Percentiles rank a stretch among this genome's conserved stretches.
phyloP scores from a whole-genome alignment of 1,140 invertebrate species.

The Brachystomella parvula region DNA sequence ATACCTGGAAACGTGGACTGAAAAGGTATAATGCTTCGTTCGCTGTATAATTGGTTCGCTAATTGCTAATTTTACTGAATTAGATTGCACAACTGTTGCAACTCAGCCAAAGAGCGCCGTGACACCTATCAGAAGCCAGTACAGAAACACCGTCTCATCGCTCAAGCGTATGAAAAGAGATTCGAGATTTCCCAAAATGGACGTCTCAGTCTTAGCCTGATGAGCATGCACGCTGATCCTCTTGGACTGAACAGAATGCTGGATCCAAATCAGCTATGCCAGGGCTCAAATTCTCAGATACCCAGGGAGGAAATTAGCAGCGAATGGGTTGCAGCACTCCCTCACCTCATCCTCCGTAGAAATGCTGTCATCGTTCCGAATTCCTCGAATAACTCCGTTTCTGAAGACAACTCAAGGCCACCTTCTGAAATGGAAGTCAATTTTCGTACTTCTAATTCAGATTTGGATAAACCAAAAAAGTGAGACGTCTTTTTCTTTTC shows the following conservation, averaged over 20 bases:
- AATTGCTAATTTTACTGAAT: no score
- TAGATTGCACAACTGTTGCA: no score
- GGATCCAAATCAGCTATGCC: constrained; percentile 33
- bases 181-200: constrained; percentile 62
- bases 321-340: constrained; percentile 78
- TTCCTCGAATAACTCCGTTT: constrained; percentile 35
- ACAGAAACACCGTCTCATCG: constrained; percentile 83
- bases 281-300: neutral
- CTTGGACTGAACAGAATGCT: constrained; percentile 52
- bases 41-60: no score
- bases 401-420: constrained; percentile 22
- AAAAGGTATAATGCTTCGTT: no score
- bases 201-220: constrained; percentile 74
- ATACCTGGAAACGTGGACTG: constrained; percentile 74
- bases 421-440: constrained; percentile 15
- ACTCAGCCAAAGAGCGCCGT: no score
- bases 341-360: constrained; percentile 70
- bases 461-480: constrained; percentile 7
- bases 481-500: no score
- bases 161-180: constrained; percentile 78
- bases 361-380: constrained; percentile 54
- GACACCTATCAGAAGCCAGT: constrained; percentile 49
- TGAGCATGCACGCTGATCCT: constrained; percentile 78
- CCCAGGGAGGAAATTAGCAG: constrained; percentile 55
- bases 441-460: neutral